Base-by-base conservation (phyloP, 1,140 invertebrate species). In the Copidosoma floridanum region DNA sequence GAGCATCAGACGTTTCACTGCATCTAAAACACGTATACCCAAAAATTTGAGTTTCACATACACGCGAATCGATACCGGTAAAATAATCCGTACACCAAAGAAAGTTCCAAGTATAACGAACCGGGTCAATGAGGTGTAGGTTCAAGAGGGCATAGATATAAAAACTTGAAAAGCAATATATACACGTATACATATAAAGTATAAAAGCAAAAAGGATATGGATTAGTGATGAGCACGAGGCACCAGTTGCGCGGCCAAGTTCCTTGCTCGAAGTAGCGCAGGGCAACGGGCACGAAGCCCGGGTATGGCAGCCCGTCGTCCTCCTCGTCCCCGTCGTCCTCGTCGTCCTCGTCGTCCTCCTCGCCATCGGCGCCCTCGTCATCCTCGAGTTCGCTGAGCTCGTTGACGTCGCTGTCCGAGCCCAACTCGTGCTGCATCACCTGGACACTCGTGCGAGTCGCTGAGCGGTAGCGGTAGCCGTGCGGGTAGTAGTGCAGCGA, bases 211-310 rank as follows among this genome's bases (percentile, higher is more conserved):
- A 96, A 96, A 96, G 94, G 94, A 97, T 97, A 97, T 96, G 94
- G 94, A 89, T 97, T 98, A 44, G 94, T 96, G 80, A 98, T 97
- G 79, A 97, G 89, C 66, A 86, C 88, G 65, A 99, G 86, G 82
- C 95, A 97, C 90, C 90, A 93, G 79, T 89, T 93, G 73, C 95
- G 85, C 27, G 94, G 89, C 54, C 86, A 81, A 57, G 92, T 91
- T 37, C 85, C 89, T 76, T 99, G 96, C 26, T 90, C 88, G 61
- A 99, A 82, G 71, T 93, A 95, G 66, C 87, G 85, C 58, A 98
- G 80, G 37, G 89, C 86, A 43, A 92, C 82, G 27, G 91, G 88
- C 16, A 89, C 87, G 77, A 97, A 97, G 41, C 93, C 93, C 12
- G 94, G 93, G 79, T 92, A 97, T 10, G 91, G 91, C 43, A 94